Percentiles rank a stretch among this genome's conserved stretches.
phyloP scores from a whole-genome alignment of 2,113 vertebrate genomes.

The Halichoerus grypus region DNA sequence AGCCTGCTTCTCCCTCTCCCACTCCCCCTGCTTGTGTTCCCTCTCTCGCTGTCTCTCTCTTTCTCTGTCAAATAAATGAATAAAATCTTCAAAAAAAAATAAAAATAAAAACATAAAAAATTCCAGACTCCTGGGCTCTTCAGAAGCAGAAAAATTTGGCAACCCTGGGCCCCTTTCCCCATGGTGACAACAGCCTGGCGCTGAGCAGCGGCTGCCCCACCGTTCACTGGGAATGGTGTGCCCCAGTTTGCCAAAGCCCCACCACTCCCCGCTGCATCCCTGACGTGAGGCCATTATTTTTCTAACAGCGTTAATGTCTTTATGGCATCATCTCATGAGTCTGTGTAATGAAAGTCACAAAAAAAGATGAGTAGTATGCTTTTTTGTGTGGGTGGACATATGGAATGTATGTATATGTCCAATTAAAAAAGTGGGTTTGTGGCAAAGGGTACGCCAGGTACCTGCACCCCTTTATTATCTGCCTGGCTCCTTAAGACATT shows the following conservation, averaged over 20 bases:
- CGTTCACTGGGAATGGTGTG: rapidly evolving
- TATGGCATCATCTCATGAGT: background rate
- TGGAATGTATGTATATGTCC: background rate
- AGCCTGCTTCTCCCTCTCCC: no score
- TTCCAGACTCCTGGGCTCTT: background rate
- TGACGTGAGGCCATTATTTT: background rate
- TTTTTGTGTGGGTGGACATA: background rate
- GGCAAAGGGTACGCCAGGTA: background rate
- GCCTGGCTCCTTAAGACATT: background rate
- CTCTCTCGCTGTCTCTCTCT: no score
- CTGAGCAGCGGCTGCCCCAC: background rate
- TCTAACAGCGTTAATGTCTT: background rate
- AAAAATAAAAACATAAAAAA: background rate
- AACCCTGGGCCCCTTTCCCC: background rate
- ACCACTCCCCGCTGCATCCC: no score
- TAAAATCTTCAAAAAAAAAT: no score
- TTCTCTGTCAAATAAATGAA: no score
- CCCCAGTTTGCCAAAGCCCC: background rate
- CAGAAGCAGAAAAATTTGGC: background rate
- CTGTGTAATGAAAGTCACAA: background rate
- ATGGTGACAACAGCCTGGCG: rapidly evolving
- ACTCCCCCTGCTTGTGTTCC: no score
- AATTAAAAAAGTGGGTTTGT: background rate
- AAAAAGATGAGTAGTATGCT: background rate
- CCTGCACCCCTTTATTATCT: background rate